phyloP scores from a whole-genome alignment of 1,140 invertebrate species.

The Potamilus streckersoni region DNA sequence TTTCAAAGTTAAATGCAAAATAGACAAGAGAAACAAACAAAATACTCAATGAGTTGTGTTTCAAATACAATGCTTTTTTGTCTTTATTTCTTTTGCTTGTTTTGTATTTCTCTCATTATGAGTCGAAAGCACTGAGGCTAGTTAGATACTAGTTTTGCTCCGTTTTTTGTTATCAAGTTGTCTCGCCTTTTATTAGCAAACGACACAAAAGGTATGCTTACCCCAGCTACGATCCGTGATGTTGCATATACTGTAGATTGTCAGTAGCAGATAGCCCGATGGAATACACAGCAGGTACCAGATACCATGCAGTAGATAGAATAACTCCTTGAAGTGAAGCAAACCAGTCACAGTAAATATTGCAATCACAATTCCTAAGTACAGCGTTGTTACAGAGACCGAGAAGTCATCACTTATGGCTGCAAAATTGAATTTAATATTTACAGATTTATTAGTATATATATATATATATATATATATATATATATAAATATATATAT shows the following conservation, averaged over 20 bases:
- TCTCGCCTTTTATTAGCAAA: neutral
- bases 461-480: too few species aligned
- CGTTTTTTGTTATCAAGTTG: too few species aligned
- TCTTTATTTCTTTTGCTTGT: too few species aligned
- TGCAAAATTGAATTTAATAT: slow-evolving; percentile 13
- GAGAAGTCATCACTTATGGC: slow-evolving; percentile 43
- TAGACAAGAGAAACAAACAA: too few species aligned
- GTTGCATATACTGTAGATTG: slow-evolving; percentile 61
- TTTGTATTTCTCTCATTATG: too few species aligned
- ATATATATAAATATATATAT: too few species aligned
- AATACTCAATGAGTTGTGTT: too few species aligned
- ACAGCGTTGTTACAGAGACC: slow-evolving; percentile 50
- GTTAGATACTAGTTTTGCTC: too few species aligned
- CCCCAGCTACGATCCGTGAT: slow-evolving; percentile 62
- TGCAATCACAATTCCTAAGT: slow-evolving; percentile 39
- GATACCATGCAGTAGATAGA: slow-evolving; percentile 48
- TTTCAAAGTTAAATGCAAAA: too few species aligned
- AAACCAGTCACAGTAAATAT: slow-evolving; percentile 77
- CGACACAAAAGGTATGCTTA: slow-evolving; percentile 18
- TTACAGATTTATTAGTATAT: too few species aligned
- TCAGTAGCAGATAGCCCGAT: slow-evolving; percentile 56
- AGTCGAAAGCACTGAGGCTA: too few species aligned
- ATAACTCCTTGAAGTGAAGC: slow-evolving; percentile 78
- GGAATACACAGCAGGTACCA: slow-evolving; percentile 61
- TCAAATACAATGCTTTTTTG: too few species aligned